phyloP scores from a whole-genome alignment of 2,888 invertebrate genomes.

The Nephrocerus scutellatus region DNA sequence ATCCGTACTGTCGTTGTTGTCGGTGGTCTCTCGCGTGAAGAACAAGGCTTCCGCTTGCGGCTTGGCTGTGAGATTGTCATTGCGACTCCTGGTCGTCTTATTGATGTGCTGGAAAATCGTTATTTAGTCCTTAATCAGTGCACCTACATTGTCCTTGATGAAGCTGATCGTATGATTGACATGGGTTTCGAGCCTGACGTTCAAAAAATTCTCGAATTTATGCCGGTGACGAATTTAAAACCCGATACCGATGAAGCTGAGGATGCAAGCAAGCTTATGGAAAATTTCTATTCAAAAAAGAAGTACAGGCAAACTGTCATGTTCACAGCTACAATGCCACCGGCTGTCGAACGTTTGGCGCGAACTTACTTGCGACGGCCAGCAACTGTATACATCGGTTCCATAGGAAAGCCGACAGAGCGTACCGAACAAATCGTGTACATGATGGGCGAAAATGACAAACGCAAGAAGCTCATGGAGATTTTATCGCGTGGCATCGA shows the following conservation, averaged over 20 bases:
- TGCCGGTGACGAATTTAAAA: conserved; percentile 97
- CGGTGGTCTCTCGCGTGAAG: conserved; percentile 95
- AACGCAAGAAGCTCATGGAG: conserved; percentile 92
- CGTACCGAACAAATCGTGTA: conserved; percentile 95
- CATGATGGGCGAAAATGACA: conserved; percentile 92
- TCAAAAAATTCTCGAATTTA: conserved; percentile 93
- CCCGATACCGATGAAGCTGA: conserved; percentile 98
- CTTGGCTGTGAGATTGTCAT: conserved; percentile 99
- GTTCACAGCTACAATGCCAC: conserved; percentile 99
- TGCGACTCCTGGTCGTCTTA: conserved; percentile 97
- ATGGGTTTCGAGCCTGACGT: conserved; percentile 99
- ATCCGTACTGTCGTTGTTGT: conserved; percentile 96
- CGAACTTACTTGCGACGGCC: conserved; percentile 90
- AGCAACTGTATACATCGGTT: conserved; percentile 95
- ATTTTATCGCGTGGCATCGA: conserved; percentile 85
- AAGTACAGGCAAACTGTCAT: conserved; percentile 99
- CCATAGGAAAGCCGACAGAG: conserved; percentile 94
- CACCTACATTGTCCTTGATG: conserved; percentile 93
- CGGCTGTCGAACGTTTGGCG: conserved; percentile 93
- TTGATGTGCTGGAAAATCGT: conserved; percentile 96
- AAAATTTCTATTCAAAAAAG: conserved; percentile 91
- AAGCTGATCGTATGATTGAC: conserved; percentile 99
- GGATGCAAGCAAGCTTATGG: conserved; percentile 80
- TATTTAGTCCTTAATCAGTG: conserved; percentile 95
- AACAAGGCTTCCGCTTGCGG: conserved; percentile 93